Conservation (phyloP, 2,113 vertebrate genomes). For the Seriola aureovittata region DNA sequence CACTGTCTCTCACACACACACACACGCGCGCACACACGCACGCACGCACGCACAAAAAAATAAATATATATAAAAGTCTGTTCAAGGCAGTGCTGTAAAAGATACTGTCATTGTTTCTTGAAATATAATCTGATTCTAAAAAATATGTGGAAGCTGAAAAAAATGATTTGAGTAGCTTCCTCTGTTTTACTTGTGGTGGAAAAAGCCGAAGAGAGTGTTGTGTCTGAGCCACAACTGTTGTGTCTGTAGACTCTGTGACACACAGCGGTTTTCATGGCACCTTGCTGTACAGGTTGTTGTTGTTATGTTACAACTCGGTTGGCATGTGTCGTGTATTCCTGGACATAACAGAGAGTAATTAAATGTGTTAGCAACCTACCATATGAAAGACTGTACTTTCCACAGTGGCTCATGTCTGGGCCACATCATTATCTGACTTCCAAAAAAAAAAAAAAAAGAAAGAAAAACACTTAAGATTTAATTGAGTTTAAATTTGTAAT, state of each 20-base stretch:
- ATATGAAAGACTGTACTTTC: constrained; percentile 26
- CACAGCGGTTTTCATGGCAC: too few species aligned
- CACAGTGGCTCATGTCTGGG: constrained; percentile 22
- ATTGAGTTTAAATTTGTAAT: constrained; percentile 62
- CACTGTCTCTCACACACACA: background rate
- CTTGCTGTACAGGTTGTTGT: too few species aligned
- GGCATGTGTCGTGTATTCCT: too few species aligned
- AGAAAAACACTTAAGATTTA: constrained; percentile 38
- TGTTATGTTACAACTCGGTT: too few species aligned
- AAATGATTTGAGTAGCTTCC: background rate
- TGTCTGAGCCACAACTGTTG: too few species aligned
- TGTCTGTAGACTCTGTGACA: too few species aligned
- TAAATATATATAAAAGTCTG: background rate
- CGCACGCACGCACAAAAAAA: background rate
- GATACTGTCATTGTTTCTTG: background rate
- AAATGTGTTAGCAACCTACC: background rate
- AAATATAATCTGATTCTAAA: background rate
- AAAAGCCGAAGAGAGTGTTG: background rate
- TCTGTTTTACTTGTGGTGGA: background rate
- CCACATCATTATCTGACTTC: constrained; percentile 28
- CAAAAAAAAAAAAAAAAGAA: constrained; percentile 1
- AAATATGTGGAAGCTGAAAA: background rate
- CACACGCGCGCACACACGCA: background rate
- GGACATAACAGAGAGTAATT: constrained; percentile 16
- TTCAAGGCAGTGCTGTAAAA: constrained; percentile 1